These are phyloP conservation scores for Fopius arisanus DNA, from an alignment of 1,140 invertebrate genomes.

Conservation along the genomic window DNA sequence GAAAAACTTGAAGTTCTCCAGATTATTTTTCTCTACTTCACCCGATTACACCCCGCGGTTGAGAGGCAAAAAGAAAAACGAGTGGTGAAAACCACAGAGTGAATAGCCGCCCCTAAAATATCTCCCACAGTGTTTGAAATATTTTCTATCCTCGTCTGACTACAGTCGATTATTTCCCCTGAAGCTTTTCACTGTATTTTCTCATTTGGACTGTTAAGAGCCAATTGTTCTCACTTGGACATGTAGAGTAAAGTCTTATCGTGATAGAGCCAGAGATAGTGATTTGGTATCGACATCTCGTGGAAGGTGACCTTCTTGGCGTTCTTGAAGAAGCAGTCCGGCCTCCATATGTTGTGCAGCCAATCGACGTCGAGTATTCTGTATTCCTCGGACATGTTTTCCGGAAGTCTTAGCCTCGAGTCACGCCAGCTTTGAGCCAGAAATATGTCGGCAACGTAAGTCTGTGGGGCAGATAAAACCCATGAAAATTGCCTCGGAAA, in stretches of 20 bases:
- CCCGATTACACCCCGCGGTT: neutral
- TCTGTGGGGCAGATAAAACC: slow-evolving; percentile 68
- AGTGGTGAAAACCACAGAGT: neutral
- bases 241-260: slow-evolving; percentile 90
- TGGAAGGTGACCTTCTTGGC: slow-evolving; percentile 93
- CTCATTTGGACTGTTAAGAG: neutral
- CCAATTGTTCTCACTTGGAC: slow-evolving; percentile 76
- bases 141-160: neutral
- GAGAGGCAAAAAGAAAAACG: neutral
- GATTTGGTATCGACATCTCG: slow-evolving; percentile 94
- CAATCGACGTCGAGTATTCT: slow-evolving; percentile 89
- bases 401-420: slow-evolving; percentile 82
- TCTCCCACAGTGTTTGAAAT: neutral
- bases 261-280: slow-evolving; percentile 90
- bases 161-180: neutral
- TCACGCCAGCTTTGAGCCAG: slow-evolving; percentile 91
- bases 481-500: neutral
- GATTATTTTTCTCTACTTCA: neutral
- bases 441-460: slow-evolving; percentile 91
- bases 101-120: neutral
- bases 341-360: slow-evolving; percentile 90
- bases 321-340: slow-evolving; percentile 93
- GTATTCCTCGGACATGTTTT: slow-evolving; percentile 93
- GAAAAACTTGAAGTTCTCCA: neutral
- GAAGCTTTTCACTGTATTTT: neutral